These are phyloP conservation scores for Mola mola DNA, from an alignment of 2,113 vertebrate species.

Conservation along the genomic window DNA sequence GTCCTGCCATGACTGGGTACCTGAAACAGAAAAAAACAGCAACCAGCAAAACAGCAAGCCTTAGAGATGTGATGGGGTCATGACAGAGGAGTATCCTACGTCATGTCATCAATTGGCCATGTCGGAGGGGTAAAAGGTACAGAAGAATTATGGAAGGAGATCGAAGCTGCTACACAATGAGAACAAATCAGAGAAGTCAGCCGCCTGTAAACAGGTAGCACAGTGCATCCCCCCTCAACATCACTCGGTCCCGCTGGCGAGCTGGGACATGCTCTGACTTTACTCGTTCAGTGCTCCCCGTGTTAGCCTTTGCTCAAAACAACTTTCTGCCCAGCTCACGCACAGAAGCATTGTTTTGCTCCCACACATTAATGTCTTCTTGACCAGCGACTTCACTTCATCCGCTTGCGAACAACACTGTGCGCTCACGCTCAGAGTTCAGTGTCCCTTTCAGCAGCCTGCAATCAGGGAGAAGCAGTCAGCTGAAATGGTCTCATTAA, in stretches of 20 bases:
- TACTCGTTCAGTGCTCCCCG: conserved; percentile 56
- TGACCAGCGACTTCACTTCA: conserved; percentile 27
- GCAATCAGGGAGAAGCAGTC: conserved; percentile 58
- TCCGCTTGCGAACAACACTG: conserved; percentile 5
- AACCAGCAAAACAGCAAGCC: too few relatives aligned
- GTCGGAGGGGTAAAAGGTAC: not conserved
- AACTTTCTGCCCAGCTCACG: conserved; percentile 37
- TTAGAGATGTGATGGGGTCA: too few relatives aligned
- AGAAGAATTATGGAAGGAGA: conserved; percentile 19
- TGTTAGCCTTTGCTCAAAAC: conserved; percentile 52
- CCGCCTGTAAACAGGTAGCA: conserved; percentile 17
- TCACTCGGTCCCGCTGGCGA: conserved; percentile 46
- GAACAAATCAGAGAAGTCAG: conserved; percentile 36
- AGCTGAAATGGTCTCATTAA: conserved; percentile 79
- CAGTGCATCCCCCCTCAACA: conserved; percentile 10
- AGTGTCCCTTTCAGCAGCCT: conserved; percentile 52
- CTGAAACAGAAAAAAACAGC: too few relatives aligned
- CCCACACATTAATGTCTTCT: conserved; percentile 38
- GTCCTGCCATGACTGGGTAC: too few relatives aligned
- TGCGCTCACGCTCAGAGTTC: conserved; percentile 25
- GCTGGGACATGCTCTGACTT: conserved; percentile 47
- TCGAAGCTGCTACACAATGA: conserved; percentile 28
- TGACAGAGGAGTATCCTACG: too few relatives aligned
- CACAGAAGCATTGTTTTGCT: conserved; percentile 41
- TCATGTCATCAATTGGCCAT: too few relatives aligned